Evolutionary conservation across 2,113 vertebrate genomes (phyloP), one percentile per base, ranked within the genome.

Genomic region (Paramormyrops kingsleyae): DNA sequence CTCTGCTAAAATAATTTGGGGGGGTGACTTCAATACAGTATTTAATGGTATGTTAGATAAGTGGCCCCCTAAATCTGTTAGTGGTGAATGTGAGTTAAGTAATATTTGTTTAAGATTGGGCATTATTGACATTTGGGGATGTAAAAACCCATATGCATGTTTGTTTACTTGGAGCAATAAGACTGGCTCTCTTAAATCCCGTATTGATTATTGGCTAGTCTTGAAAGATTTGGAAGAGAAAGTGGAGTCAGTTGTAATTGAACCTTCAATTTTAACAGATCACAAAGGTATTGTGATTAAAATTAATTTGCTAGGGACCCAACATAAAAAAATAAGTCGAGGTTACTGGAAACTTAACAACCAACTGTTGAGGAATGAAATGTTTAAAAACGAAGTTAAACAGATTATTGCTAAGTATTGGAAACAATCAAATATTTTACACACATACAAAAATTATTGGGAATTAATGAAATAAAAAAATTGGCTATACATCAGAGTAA

Each of bases 291-390:
- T 89, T 19, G 83, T 35, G 13, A 44, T 56, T 8, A 31, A 44
- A 89, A 8, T 89, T 17, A 39, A 52, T 80, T 15, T 53, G 19
- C 19, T 35, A 19, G 24, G 31, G 9, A 27, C 49, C 15, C 27
- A 83, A 80, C 12, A 83, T 21, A 17, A 8, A 89, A 83, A 83
- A 21, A 50, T 59, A 84, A 83, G 21, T 3, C 56, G 1, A 24
- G 49, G 49, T 56, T 84, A 83, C 53, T 83, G 88, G 70, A 89
- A 89, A 80, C 49, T 53, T 35, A 89, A 89, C n/a, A 62, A 46
- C 12, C 46, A 10, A 10, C 4, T n/a, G 39, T 62, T 66, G n/a
- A 13, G 31, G 27, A n/a, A 70, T 10, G 24, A n/a, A 0, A 8
- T 24, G 39, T 85, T 85, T 62, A 46, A 50, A 52, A 39, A 44